phyloP scores from a whole-genome alignment of 1,140 invertebrate genomes.

The Sinella curviseta region DNA sequence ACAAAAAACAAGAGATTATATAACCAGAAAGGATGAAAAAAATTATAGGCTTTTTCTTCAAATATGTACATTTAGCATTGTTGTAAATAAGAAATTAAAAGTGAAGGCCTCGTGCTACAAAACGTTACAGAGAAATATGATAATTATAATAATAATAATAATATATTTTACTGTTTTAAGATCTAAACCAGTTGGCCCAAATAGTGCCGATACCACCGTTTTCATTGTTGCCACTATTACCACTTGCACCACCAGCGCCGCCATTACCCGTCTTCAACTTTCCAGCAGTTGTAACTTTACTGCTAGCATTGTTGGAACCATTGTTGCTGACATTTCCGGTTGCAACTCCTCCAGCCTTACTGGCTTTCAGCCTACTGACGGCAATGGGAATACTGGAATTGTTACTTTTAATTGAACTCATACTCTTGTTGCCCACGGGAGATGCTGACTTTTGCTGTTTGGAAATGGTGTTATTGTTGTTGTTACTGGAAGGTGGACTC shows the following conservation, averaged over 20 bases:
- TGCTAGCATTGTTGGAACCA: not conserved
- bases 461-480: not conserved
- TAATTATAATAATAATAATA: not conserved
- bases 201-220: conserved; percentile 22
- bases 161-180: not conserved
- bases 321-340: conserved; percentile 22
- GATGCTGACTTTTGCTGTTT: conserved; percentile 16
- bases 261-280: not conserved
- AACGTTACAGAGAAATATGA: not conserved
- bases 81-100: no score
- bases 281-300: not conserved
- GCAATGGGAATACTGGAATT: conserved; percentile 44
- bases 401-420: conserved; percentile 31
- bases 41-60: no score
- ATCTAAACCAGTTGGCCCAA: conserved; percentile 41
- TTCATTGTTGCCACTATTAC: not conserved
- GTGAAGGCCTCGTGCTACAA: no score
- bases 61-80: no score
- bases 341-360: not conserved
- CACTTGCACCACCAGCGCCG: not conserved
- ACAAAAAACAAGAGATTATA: no score
- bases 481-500: not conserved
- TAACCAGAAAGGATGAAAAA: no score
- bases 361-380: conserved; percentile 36
- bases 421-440: conserved; percentile 8